Evolutionary conservation across 2,888 invertebrate genomes (phyloP).

Genomic region (Eristalis pertinax): DNA sequence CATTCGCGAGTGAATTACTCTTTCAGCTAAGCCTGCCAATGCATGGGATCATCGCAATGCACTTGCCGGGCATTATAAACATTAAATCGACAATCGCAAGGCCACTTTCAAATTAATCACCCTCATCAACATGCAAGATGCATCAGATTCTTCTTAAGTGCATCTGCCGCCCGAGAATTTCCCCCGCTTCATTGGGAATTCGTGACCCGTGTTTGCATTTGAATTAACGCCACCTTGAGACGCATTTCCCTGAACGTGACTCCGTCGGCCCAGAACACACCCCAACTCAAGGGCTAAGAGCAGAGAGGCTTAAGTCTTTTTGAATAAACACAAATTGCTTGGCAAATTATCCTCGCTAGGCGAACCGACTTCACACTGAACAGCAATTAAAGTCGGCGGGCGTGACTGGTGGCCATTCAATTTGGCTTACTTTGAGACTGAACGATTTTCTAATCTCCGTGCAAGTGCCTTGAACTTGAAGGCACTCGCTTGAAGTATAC

Average conservation of each 20-base stretch:
- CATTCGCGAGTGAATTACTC: background rate
- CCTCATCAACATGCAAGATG: slow-evolving; percentile 50
- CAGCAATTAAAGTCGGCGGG: slow-evolving; percentile 18
- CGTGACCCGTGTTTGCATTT: background rate
- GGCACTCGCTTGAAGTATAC: background rate
- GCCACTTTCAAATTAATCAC: slow-evolving; percentile 44
- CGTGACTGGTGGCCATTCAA: slow-evolving; percentile 17
- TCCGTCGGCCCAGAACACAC: background rate
- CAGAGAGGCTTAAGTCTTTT: background rate
- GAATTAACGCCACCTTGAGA: background rate
- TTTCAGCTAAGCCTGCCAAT: background rate
- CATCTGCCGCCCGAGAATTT: slow-evolving; percentile 5
- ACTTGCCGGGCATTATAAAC: slow-evolving; percentile 7
- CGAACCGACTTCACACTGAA: background rate
- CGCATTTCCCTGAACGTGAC: slow-evolving; percentile 24
- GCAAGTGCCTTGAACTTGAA: slow-evolving; percentile 39
- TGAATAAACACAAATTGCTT: background rate
- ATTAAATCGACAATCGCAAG: slow-evolving; percentile 36
- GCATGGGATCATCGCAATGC: slow-evolving; percentile 26
- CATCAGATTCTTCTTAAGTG: slow-evolving; percentile 25
- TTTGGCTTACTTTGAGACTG: background rate
- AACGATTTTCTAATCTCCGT: background rate
- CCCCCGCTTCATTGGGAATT: background rate
- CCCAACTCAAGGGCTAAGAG: background rate
- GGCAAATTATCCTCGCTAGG: slow-evolving; percentile 3